Evolutionary conservation across 2,113 vertebrate species (phyloP).

Genomic region (Prolemur simus): DNA sequence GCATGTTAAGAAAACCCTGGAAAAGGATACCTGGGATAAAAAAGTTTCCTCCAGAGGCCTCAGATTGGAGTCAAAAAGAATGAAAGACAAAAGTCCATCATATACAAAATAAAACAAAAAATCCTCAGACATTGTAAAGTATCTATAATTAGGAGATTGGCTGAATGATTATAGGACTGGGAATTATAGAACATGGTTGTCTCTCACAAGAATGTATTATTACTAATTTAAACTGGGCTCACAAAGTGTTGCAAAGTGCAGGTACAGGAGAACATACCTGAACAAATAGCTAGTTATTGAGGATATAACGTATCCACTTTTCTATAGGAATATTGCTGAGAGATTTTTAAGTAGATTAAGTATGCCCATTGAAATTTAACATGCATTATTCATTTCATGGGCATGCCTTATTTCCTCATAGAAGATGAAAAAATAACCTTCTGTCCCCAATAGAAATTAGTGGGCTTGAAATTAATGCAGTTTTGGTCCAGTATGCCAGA

Average conservation of each 20-base stretch:
- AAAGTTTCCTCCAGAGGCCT: not conserved
- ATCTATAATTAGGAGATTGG: not conserved
- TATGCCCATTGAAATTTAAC: not conserved
- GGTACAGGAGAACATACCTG: not conserved
- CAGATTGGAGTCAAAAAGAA: not conserved
- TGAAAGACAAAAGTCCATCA: not conserved
- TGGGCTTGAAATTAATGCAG: not conserved
- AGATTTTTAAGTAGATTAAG: constrained; percentile 42
- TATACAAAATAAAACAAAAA: not conserved
- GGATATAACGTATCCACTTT: not conserved
- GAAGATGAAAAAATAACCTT: constrained; percentile 34
- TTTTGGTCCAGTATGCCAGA: constrained; percentile 8
- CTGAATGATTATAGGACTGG: not conserved
- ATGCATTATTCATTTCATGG: not conserved
- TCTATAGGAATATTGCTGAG: not conserved
- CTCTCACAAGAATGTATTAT: not conserved
- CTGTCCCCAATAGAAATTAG: not conserved
- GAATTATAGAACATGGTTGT: not conserved
- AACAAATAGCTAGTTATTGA: not conserved
- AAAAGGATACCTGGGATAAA: not conserved
- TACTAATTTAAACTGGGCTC: not conserved
- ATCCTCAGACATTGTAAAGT: not conserved
- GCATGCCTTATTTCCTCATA: not conserved
- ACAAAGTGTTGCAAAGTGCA: not conserved
- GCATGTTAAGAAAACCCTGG: not conserved